These are phyloP conservation scores for Drosophila eugracilis DNA, from an alignment of 1,140 invertebrate species.

Conservation along the genomic window DNA sequence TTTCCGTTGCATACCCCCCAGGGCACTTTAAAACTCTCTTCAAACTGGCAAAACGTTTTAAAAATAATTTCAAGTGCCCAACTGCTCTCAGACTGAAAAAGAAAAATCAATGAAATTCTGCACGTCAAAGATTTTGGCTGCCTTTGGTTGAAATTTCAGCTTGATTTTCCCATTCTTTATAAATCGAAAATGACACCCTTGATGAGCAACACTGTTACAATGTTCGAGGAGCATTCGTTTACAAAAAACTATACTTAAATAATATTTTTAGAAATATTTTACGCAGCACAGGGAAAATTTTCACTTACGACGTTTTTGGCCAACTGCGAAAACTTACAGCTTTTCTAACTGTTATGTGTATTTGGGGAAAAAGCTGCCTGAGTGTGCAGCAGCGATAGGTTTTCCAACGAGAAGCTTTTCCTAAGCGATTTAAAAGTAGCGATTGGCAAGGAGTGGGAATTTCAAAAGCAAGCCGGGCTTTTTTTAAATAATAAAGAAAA, in stretches of 20 bases:
- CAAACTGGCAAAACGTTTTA: slow-evolving; percentile 11
- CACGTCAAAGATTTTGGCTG: slow-evolving; percentile 51
- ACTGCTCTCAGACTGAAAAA: slow-evolving; percentile 25
- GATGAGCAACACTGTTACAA: slow-evolving; percentile 3
- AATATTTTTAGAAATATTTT: slow-evolving; percentile 56
- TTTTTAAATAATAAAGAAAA: neutral
- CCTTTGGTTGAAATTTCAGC: slow-evolving; percentile 3
- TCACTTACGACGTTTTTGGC: slow-evolving; percentile 82
- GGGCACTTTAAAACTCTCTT: neutral
- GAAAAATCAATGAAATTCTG: slow-evolving; percentile 77
- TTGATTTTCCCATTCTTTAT: neutral
- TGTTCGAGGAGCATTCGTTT: neutral
- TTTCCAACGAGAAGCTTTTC: slow-evolving; percentile 53
- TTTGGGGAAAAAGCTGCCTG: slow-evolving; percentile 71
- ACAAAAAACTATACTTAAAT: slow-evolving; percentile 42
- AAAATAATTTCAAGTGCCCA: slow-evolving; percentile 35
- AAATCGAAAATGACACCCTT: neutral
- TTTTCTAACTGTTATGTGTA: slow-evolving; percentile 82
- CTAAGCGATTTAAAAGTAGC: slow-evolving; percentile 7
- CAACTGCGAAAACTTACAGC: slow-evolving; percentile 80
- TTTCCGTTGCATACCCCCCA: slow-evolving; percentile 21
- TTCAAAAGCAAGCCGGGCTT: slow-evolving; percentile 7
- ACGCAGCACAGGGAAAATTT: slow-evolving; percentile 70
- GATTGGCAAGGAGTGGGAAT: slow-evolving; percentile 9
- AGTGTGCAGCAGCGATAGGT: slow-evolving; percentile 24